Evolutionary conservation across 2,113 vertebrate genomes (phyloP).

Genomic region (Alethe diademata): DNA sequence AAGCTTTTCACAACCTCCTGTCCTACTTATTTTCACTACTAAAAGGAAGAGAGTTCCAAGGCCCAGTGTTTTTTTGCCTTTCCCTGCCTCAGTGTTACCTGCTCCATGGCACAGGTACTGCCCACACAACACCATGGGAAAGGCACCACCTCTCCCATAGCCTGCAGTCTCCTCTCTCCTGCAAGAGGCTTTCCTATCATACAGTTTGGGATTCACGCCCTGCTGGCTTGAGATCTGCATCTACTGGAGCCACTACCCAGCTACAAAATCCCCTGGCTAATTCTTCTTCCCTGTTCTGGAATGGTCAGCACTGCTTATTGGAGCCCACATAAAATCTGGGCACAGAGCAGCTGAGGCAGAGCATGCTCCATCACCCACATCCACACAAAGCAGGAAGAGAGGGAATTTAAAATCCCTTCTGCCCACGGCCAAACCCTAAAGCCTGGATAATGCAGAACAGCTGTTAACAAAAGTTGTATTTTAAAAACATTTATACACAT

Average conservation of each 20-base stretch:
- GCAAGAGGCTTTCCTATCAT: neutral
- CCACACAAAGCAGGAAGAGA: neutral
- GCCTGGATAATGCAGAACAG: neutral
- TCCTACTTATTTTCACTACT: neutral
- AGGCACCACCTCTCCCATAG: neutral
- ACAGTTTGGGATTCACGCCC: neutral
- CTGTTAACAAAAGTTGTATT: neutral
- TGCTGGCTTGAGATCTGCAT: neutral
- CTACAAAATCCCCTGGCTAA: neutral
- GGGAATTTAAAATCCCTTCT: neutral
- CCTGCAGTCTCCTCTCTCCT: neutral
- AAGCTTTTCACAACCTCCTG: neutral
- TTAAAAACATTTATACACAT: neutral
- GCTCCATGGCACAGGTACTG: neutral
- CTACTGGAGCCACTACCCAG: neutral
- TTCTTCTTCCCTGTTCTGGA: neutral
- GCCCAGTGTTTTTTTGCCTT: neutral
- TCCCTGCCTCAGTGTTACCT: neutral
- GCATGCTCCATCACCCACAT: neutral
- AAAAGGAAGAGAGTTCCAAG: neutral
- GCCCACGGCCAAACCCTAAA: neutral
- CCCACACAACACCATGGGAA: rapidly evolving
- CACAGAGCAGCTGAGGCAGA: neutral
- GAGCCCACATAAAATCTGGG: neutral
- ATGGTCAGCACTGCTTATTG: rapidly evolving